A percentile compares a stretch with the other conserved stretches of the same genome.
phyloP scores from a whole-genome alignment of 2,888 invertebrate genomes.

The Cybosia mesomella region DNA sequence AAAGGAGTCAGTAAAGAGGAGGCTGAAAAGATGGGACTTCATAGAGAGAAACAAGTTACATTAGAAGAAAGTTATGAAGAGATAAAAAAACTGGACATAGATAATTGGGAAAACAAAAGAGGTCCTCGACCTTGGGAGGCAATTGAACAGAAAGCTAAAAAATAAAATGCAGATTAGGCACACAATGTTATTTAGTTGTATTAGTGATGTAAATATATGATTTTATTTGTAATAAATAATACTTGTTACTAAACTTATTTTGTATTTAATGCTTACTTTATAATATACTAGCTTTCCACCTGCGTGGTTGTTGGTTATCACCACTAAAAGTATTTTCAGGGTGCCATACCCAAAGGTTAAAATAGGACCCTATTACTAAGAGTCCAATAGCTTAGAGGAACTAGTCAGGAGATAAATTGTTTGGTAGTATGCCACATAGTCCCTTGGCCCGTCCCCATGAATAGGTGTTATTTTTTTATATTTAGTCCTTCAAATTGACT shows the following conservation, averaged over 20 bases:
- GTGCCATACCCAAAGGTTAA: too few relatives aligned
- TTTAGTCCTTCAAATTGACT: too few relatives aligned
- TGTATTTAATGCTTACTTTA: background rate
- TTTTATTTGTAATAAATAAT: conserved; percentile 16
- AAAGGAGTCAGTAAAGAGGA: conserved; percentile 88
- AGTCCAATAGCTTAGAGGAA: too few relatives aligned
- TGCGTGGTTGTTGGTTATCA: too few relatives aligned
- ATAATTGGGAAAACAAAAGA: conserved; percentile 94
- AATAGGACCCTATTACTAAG: too few relatives aligned
- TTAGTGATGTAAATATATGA: conserved; percentile 29
- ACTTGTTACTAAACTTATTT: background rate
- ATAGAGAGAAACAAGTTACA: conserved; percentile 89
- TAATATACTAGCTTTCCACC: too few relatives aligned
- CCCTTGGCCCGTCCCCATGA: too few relatives aligned
- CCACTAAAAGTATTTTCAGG: too few relatives aligned
- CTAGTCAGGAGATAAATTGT: too few relatives aligned
- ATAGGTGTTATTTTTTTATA: too few relatives aligned
- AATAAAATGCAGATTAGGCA: conserved; percentile 36
- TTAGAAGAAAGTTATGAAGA: conserved; percentile 92
- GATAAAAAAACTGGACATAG: conserved; percentile 90
- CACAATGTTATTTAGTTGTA: conserved; percentile 32
- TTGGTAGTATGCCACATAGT: too few relatives aligned
- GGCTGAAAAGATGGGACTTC: conserved; percentile 89
- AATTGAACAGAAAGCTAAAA: conserved; percentile 53
- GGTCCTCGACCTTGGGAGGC: conserved; percentile 96